phyloP scores from a whole-genome alignment of 92 coral and sea anemone genomes.

The Palythoa heliodiscus region DNA sequence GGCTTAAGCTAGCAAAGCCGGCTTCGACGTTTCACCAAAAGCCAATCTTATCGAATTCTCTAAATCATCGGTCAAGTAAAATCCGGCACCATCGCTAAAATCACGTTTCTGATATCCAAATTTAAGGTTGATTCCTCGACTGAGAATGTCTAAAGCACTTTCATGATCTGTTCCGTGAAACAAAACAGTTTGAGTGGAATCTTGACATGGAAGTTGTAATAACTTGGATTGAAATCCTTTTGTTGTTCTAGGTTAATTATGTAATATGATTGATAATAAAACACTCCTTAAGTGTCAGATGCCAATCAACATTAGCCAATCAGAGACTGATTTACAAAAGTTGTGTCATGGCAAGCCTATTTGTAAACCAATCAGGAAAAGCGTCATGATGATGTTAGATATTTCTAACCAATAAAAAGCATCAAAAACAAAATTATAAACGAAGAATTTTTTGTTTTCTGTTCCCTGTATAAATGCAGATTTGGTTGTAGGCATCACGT shows the following conservation, averaged over 20 bases:
- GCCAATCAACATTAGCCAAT: slow-evolving; percentile 5
- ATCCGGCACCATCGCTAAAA: no score
- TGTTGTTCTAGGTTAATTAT: slow-evolving; percentile 39
- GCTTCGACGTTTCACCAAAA: slow-evolving; percentile 55
- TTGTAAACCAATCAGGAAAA: neutral
- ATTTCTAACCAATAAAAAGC: neutral
- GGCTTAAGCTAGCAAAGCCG: slow-evolving; percentile 57
- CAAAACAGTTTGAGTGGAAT: slow-evolving; percentile 9
- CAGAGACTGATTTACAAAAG: neutral
- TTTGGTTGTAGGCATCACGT: neutral
- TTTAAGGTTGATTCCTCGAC: slow-evolving; percentile 47
- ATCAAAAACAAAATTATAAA: neutral
- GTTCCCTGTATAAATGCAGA: neutral
- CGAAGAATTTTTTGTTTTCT: neutral
- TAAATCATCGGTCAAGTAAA: slow-evolving; percentile 49
- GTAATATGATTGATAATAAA: neutral
- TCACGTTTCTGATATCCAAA: slow-evolving; percentile 59
- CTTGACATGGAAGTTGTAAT: neutral
- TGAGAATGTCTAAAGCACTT: slow-evolving; percentile 56
- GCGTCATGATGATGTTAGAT: neutral
- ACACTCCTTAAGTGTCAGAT: slow-evolving; percentile 16
- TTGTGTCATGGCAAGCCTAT: neutral
- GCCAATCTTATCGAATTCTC: slow-evolving; percentile 51
- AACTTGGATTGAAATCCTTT: neutral
- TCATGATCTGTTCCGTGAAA: slow-evolving; percentile 68